Evolutionary conservation across 30 jellyfish, hydroid and myxozoan species (phyloP).

Genomic region (Mastigias papua): DNA sequence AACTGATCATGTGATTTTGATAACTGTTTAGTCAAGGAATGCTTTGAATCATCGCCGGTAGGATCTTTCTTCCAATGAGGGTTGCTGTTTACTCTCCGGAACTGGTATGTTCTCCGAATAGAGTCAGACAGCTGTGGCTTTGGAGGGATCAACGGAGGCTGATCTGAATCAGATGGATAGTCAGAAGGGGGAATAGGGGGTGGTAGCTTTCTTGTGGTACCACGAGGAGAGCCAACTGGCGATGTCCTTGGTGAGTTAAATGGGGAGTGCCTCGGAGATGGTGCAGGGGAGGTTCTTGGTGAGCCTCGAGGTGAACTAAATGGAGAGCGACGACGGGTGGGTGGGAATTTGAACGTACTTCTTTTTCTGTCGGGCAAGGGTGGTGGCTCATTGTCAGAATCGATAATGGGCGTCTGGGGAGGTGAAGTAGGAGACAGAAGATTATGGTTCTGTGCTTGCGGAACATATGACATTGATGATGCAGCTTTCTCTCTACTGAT

Average conservation of each 20-base stretch:
- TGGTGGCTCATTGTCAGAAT: conserved; percentile 78
- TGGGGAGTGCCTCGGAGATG: conserved; percentile 86
- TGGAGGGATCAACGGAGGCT: conserved; percentile 83
- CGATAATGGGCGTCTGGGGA: conserved; percentile 71
- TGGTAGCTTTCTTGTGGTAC: conserved; percentile 46
- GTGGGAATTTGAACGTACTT: conserved; percentile 69
- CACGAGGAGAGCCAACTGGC: conserved; percentile 69
- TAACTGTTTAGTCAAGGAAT: background rate
- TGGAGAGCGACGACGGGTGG: conserved; percentile 75
- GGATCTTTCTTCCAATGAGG: conserved; percentile 48
- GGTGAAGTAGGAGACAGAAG: conserved; percentile 65
- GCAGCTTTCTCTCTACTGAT: background rate
- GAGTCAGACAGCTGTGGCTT: conserved; percentile 41
- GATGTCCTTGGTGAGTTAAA: conserved; percentile 83
- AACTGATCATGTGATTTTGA: conserved; percentile 71
- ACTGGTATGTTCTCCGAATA: conserved; percentile 11
- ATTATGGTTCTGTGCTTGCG: conserved; percentile 26
- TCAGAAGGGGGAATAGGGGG: conserved; percentile 80
- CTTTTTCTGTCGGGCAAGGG: conserved; percentile 93
- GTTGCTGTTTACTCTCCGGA: conserved; percentile 69
- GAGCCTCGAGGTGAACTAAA: conserved; percentile 88
- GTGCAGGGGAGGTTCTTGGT: conserved; percentile 84
- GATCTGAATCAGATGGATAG: conserved; percentile 48
- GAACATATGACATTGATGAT: background rate
- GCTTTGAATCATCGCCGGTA: background rate